Evolutionary conservation across 2,113 vertebrate genomes (phyloP).

Genomic region (Antechinus stuartii): DNA sequence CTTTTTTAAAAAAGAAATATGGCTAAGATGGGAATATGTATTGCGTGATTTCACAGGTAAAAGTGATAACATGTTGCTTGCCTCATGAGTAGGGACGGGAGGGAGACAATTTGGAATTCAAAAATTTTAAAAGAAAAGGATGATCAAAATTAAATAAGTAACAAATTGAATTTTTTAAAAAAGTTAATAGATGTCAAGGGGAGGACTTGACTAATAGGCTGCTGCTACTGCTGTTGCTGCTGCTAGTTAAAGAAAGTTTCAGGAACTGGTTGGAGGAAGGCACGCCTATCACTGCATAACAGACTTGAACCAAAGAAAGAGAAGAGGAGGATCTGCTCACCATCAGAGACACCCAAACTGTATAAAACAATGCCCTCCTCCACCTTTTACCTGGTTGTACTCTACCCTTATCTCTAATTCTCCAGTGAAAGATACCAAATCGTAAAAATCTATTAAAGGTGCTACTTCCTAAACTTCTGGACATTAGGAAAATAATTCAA

Average conservation of each 20-base stretch:
- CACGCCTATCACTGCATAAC: too few relatives aligned
- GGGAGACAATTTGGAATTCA: background rate
- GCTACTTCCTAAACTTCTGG: too few relatives aligned
- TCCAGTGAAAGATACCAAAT: background rate
- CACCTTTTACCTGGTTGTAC: too few relatives aligned
- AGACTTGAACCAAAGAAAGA: too few relatives aligned
- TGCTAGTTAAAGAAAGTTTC: too few relatives aligned
- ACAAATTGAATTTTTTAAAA: background rate
- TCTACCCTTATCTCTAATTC: too few relatives aligned
- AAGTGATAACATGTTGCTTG: background rate
- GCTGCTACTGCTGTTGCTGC: too few relatives aligned
- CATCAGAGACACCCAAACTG: too few relatives aligned
- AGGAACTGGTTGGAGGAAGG: too few relatives aligned
- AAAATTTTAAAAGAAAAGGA: background rate
- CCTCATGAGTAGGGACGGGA: background rate
- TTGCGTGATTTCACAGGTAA: background rate
- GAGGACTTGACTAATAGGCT: background rate
- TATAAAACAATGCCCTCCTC: too few relatives aligned
- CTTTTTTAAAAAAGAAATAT: background rate
- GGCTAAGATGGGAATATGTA: background rate
- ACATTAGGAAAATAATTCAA: background rate
- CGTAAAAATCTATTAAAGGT: background rate
- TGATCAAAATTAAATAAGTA: background rate
- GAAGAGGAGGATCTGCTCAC: too few relatives aligned
- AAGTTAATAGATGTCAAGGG: background rate